Conservation (phyloP, 2,797 vertebrate genomes). For the Dicrostonyx torquatus region DNA sequence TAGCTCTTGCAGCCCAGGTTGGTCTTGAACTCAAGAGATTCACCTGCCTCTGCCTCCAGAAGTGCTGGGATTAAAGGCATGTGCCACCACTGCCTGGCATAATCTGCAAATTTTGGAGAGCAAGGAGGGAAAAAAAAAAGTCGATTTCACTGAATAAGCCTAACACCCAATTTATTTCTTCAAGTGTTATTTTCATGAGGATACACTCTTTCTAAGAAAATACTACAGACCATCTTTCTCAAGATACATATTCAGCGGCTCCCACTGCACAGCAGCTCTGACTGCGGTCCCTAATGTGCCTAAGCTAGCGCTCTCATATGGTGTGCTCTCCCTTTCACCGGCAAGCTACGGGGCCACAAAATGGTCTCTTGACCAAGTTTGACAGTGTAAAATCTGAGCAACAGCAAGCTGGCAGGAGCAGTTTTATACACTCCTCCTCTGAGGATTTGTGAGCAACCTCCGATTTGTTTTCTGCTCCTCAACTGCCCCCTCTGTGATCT, state of each 20-base stretch:
- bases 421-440: slow-evolving; percentile 50
- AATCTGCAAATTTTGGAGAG: not conserved
- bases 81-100: no score
- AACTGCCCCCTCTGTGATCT: slow-evolving; percentile 43
- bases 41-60: no score
- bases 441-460: slow-evolving; percentile 47
- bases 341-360: not conserved
- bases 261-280: not conserved
- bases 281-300: not conserved
- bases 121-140: not conserved
- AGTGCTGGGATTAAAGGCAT: no score
- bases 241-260: not conserved
- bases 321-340: not conserved
- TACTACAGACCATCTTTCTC: not conserved
- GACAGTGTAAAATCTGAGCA: slow-evolving; percentile 36
- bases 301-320: not conserved
- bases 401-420: slow-evolving; percentile 30
- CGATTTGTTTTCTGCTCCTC: slow-evolving; percentile 58
- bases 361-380: slow-evolving; percentile 12
- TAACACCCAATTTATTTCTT: not conserved
- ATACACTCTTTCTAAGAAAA: slow-evolving; percentile 5
- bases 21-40: no score
- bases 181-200: slow-evolving; percentile 33
- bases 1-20: no score
- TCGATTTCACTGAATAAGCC: not conserved